Evolutionary conservation across 2,797 vertebrate species (phyloP), one percentile per base, ranked within the genome.

Genomic region (Centroberyx gerrardi): DNA sequence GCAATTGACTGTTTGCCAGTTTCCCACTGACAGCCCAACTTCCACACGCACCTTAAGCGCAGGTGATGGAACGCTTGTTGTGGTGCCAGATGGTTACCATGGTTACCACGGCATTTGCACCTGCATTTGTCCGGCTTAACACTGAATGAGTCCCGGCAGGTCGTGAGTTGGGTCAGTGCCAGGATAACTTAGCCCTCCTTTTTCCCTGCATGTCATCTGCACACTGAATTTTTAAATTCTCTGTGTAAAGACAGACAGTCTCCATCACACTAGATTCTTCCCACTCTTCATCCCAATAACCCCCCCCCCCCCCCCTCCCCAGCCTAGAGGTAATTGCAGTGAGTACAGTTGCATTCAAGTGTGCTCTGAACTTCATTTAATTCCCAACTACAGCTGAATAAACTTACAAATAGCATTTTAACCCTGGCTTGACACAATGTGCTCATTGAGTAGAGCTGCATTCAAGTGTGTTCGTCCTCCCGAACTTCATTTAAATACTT

Each of bases 401-500:
- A 69, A 63, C 48, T 15, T 66, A 7, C n/a, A 66, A 76, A 49
- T 66, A 55, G 38, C 53, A 63, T 56, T 77, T 17, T 46, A 8
- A 46, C n/a, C 59, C 10, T 22, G 14, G 59, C 59, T 14, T 77
- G 60, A 71, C 69, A 70, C 13, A 33, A 48, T 38, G 76, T 48
- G 56, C 48, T 62, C n/a, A 15, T 59, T 49, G 31, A 59, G 52
- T 8, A 52, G 22, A 62, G 48, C n/a, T 36, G 52, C 0, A 0
- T 8, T 64, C 27, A 28, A 74, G 27, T 60, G 27, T 48, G 27
- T 58, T 74, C 27, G 13, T 78, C 49, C 55, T 72, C 14, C 9
- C 12, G 40, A 83, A 66, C 64, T 60, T 62, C 12, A 82, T 68
- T 80, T 68, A 58, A 78, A 84, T 85, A 54, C 53, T 68, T 73